Evolutionary conservation across 2,113 vertebrate genomes (phyloP).

Genomic region (Amazona vittata): DNA sequence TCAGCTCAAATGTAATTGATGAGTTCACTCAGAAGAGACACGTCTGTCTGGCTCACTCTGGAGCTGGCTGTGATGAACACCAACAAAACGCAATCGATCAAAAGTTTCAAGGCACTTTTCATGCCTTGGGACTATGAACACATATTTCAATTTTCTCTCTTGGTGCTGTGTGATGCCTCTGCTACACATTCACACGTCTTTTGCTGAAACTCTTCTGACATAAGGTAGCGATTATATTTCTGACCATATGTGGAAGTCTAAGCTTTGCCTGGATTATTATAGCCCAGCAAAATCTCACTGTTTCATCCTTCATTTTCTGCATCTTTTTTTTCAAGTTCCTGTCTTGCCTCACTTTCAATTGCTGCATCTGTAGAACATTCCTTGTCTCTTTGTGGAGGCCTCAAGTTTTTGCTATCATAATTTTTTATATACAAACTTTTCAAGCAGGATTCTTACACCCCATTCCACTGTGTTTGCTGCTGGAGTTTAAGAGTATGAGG

Average conservation of each 20-base stretch:
- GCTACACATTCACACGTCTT: neutral
- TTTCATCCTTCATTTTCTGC: neutral
- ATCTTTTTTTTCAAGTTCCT: neutral
- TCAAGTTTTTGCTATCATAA: neutral
- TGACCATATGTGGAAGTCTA: neutral
- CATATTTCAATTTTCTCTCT: neutral
- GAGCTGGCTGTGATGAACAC: neutral
- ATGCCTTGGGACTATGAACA: neutral
- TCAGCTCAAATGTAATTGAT: neutral
- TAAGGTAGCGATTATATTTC: neutral
- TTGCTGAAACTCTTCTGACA: neutral
- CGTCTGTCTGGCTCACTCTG: neutral
- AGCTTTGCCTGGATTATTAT: neutral
- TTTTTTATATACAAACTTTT: neutral
- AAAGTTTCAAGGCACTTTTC: neutral
- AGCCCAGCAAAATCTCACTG: neutral
- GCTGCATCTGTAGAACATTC: neutral
- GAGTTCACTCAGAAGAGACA: neutral
- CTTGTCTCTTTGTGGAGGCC: neutral
- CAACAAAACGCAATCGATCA: neutral
- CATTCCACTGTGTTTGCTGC: neutral
- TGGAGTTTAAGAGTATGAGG: neutral
- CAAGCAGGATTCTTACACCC: neutral
- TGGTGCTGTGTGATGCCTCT: neutral
- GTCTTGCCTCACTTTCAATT: neutral